Conservation (phyloP, 1,140 invertebrate genomes). For the Drosophila setifemur region DNA sequence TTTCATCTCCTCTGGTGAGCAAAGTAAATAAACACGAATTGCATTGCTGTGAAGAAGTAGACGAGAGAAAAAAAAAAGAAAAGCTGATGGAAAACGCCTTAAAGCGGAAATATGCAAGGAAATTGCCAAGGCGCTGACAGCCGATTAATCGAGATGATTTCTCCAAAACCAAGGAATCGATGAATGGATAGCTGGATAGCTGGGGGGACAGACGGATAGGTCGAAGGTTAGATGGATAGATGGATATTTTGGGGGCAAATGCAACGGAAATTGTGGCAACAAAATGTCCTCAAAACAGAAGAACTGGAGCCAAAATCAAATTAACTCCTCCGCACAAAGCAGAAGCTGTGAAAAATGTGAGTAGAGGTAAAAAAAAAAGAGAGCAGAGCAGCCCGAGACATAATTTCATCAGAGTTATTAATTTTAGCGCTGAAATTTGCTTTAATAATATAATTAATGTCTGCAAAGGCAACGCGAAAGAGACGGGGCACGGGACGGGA, state of each 20-base stretch:
- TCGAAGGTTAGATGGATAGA: slow-evolving; percentile 10
- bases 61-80: slow-evolving; percentile 25
- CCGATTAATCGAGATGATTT: slow-evolving; percentile 25
- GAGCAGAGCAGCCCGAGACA: slow-evolving; percentile 9
- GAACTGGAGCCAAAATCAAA: slow-evolving; percentile 2
- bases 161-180: neutral
- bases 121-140: slow-evolving; percentile 71
- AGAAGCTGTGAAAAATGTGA: neutral
- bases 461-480: neutral
- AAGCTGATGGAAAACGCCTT: slow-evolving; percentile 66
- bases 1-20: neutral
- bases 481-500: slow-evolving; percentile 11
- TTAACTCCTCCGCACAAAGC: neutral
- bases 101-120: slow-evolving; percentile 77
- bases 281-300: slow-evolving; percentile 25
- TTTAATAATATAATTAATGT: slow-evolving; percentile 76
- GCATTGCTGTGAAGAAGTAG: slow-evolving; percentile 6
- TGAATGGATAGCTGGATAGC: neutral
- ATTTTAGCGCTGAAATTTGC: slow-evolving; percentile 69
- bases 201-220: neutral
- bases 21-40: slow-evolving; percentile 60
- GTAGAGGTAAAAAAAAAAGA: neutral
- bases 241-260: slow-evolving; percentile 22
- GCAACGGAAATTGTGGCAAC: slow-evolving; percentile 65
- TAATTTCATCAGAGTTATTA: slow-evolving; percentile 61